A percentile compares a stretch with the other conserved stretches of the same genome.
Conservation (phyloP, 2,888 invertebrate genomes). For the Labia minor region DNA sequence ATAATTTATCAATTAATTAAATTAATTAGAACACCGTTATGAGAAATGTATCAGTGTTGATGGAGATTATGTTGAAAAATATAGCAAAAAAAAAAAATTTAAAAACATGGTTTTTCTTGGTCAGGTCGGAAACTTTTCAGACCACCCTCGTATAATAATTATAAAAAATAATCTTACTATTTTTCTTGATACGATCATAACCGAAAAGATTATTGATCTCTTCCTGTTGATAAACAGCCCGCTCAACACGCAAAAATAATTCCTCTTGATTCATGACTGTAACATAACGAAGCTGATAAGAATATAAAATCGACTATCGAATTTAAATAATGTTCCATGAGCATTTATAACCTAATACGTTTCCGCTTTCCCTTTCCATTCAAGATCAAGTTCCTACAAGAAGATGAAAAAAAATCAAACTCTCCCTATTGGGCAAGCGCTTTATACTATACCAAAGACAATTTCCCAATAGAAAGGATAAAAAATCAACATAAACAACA, state of each 20-base stretch:
- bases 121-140: no score
- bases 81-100: no score
- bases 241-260: conserved; percentile 33
- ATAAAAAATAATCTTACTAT: no score
- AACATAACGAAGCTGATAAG: not conserved
- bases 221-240: conserved; percentile 56
- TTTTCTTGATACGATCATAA: conserved; percentile 44
- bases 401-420: not conserved
- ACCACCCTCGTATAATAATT: no score
- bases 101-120: no score
- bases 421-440: not conserved
- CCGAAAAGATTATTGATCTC: conserved; percentile 51
- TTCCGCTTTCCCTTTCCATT: conserved; percentile 8
- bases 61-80: no score
- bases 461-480: not conserved
- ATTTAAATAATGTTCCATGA: not conserved
- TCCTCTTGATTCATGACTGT: conserved; percentile 15
- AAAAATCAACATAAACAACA: not conserved
- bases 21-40: no score
- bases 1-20: no score
- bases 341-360: not conserved
- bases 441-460: not conserved
- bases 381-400: not conserved
- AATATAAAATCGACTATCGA: not conserved
- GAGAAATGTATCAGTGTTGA: no score